Evolutionary conservation across 2,113 vertebrate species (phyloP).

Genomic region (Myrmecophaga tridactyla): DNA sequence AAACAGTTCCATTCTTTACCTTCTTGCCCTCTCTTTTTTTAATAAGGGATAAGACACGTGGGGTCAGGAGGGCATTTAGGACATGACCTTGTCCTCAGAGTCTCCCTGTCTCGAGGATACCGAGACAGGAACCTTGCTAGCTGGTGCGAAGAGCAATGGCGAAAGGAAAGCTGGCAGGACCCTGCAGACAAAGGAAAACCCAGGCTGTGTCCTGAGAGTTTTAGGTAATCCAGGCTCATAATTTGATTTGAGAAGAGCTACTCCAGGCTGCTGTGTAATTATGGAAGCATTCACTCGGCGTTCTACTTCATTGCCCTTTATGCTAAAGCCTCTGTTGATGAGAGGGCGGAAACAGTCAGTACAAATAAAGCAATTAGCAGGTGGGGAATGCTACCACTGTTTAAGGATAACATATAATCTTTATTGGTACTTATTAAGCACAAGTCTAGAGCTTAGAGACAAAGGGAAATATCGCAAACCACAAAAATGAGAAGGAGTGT

Average conservation of each 20-base stretch:
- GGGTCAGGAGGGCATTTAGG: not conserved
- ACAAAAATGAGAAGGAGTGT: constrained; percentile 69
- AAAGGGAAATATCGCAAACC: constrained; percentile 72
- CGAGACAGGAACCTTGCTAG: constrained; percentile 40
- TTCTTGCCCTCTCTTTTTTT: not conserved
- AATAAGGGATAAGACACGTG: not conserved
- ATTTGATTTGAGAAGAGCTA: constrained; percentile 89
- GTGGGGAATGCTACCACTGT: constrained; percentile 82
- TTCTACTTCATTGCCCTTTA: constrained; percentile 89
- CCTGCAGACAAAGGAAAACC: constrained; percentile 82
- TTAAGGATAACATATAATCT: constrained; percentile 81
- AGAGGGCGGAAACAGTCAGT: constrained; percentile 85
- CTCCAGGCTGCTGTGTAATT: constrained; percentile 89
- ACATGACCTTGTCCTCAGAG: not conserved
- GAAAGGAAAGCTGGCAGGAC: constrained; percentile 67
- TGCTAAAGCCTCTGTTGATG: constrained; percentile 86
- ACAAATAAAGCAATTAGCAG: constrained; percentile 90
- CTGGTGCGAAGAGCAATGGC: constrained; percentile 68
- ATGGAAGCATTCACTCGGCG: constrained; percentile 86
- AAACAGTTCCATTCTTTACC: not conserved
- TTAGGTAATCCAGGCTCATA: constrained; percentile 86
- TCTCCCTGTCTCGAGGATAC: not conserved
- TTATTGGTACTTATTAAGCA: constrained; percentile 74
- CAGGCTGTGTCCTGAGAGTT: constrained; percentile 81
- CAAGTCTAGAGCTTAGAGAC: constrained; percentile 78